These are phyloP conservation scores for Philantomba maxwellii DNA, from an alignment of 2,113 vertebrate genomes.

Conservation along the genomic window DNA sequence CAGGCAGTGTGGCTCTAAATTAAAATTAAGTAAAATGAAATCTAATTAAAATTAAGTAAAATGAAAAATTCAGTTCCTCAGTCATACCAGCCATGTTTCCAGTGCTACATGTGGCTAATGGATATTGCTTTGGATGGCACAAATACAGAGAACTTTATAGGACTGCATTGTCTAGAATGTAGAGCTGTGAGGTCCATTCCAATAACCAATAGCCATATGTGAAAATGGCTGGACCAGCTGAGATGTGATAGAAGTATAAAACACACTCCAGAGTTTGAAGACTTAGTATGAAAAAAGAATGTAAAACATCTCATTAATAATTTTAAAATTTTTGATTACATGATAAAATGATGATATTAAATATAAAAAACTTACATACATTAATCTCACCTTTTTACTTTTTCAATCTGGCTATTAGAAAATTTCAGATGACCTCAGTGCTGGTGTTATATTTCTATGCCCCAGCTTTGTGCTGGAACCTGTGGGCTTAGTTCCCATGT, in stretches of 20 bases:
- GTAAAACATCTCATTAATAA: not conserved
- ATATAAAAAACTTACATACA: not conserved
- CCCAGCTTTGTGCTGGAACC: not conserved
- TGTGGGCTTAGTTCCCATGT: not conserved
- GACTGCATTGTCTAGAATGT: not conserved
- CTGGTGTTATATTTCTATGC: not conserved
- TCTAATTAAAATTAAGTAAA: slow-evolving; percentile 45
- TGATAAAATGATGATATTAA: not conserved
- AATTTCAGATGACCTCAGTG: not conserved
- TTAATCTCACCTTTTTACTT: not conserved
- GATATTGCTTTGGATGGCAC: not conserved
- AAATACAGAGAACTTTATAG: not conserved
- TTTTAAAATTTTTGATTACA: not conserved
- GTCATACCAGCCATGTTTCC: not conserved
- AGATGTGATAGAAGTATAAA: not conserved
- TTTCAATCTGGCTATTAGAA: not conserved
- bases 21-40: slow-evolving; percentile 43
- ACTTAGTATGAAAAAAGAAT: not conserved
- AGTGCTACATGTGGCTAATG: not conserved
- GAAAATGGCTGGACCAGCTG: not conserved
- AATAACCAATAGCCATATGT: not conserved
- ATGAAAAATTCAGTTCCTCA: not conserved
- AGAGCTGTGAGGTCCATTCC: no score
- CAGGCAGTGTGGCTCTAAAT: not conserved
- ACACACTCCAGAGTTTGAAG: not conserved